Conservation (phyloP, 2,888 invertebrate genomes). For the Trilocha varians region DNA sequence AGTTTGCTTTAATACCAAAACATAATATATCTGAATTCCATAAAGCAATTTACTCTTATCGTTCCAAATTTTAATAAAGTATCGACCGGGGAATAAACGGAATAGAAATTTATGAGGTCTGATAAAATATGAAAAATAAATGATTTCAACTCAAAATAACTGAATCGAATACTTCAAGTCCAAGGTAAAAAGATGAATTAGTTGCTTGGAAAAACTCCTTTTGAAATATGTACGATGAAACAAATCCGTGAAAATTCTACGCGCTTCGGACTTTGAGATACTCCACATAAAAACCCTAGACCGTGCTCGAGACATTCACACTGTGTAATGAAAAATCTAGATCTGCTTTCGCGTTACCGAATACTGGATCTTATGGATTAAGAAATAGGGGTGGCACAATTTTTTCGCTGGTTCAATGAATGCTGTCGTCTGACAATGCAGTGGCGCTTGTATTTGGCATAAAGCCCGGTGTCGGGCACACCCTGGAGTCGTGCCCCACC, state of each 20-base stretch:
- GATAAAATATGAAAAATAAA: too few species aligned
- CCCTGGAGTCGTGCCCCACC: constrained; percentile 41
- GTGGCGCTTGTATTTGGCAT: constrained; percentile 66
- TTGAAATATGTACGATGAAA: constrained; percentile 30
- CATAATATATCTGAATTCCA: too few species aligned
- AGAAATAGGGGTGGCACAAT: constrained; percentile 22
- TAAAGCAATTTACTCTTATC: too few species aligned
- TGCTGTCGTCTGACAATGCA: constrained; percentile 44
- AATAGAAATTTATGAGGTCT: too few species aligned
- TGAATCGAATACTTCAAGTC: constrained; percentile 13
- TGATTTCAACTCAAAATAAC: neutral
- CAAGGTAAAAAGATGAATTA: constrained; percentile 14
- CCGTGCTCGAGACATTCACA: constrained; percentile 56
- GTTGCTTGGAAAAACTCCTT: constrained; percentile 24
- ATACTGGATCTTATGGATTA: constrained; percentile 32
- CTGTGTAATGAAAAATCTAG: constrained; percentile 30
- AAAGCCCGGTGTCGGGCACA: constrained; percentile 48
- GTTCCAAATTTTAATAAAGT: too few species aligned
- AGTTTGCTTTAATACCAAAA: too few species aligned
- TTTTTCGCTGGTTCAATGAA: constrained; percentile 20
- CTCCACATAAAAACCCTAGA: constrained; percentile 59
- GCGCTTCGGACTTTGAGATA: constrained; percentile 46
- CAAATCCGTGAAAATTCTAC: constrained; percentile 39
- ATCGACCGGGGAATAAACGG: too few species aligned
- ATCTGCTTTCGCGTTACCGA: constrained; percentile 12